Conservation (phyloP, 2,797 vertebrate species). For the Cynodonichthys magdalenae region DNA sequence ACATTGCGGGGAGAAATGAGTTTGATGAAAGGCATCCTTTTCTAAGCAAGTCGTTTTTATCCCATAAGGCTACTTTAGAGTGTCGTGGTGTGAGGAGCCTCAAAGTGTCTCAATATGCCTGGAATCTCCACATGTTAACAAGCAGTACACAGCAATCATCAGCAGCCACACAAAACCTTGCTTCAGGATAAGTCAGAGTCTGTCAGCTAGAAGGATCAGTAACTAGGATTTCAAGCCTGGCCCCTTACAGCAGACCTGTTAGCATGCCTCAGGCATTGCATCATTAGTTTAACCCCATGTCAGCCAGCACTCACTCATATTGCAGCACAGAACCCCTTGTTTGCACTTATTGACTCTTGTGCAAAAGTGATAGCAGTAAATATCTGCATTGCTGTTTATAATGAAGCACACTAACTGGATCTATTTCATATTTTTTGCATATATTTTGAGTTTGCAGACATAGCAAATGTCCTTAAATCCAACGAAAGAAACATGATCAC, state of each 20-base stretch:
- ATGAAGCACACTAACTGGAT: conserved; percentile 34
- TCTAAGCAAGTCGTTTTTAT: conserved; percentile 24
- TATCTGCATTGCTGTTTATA: conserved; percentile 33
- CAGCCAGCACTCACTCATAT: conserved; percentile 58
- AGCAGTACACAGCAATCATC: conserved; percentile 65
- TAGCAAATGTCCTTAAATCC: conserved; percentile 14
- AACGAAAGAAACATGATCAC: conserved; percentile 31
- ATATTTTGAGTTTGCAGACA: conserved; percentile 25
- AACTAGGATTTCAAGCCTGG: conserved; percentile 49
- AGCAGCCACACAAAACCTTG: conserved; percentile 55
- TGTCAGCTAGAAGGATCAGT: conserved; percentile 71
- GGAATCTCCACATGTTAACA: conserved; percentile 57
- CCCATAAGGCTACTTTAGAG: conserved; percentile 9
- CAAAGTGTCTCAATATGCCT: conserved; percentile 37
- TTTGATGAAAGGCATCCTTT: conserved; percentile 26
- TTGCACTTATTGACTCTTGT: conserved; percentile 37
- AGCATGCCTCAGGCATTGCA: conserved; percentile 68
- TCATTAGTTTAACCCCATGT: conserved; percentile 71
- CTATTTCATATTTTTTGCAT: conserved; percentile 11
- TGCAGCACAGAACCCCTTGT: conserved; percentile 29
- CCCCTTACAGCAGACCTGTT: conserved; percentile 66
- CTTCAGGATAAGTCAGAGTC: conserved; percentile 72
- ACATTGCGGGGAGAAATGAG: not conserved
- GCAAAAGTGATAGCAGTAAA: conserved; percentile 30
- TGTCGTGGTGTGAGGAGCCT: conserved; percentile 28